A percentile compares a stretch with the other conserved stretches of the same genome.
phyloP scores from a whole-genome alignment of 2,113 vertebrate genomes.

The Grammomys dolichurus region DNA sequence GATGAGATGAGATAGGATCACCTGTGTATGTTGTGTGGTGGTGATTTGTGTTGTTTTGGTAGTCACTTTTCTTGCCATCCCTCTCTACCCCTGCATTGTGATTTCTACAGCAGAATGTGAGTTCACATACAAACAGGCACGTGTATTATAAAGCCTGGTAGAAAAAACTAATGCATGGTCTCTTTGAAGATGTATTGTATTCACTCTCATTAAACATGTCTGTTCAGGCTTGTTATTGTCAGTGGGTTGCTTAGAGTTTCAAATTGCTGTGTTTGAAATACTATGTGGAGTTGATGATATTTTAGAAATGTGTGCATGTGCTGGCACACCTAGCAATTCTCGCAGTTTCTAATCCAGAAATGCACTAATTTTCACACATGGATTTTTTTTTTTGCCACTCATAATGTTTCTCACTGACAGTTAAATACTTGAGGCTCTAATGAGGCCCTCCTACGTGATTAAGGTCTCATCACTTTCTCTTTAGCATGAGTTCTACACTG shows the following conservation, averaged over 20 bases:
- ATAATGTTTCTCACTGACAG: not conserved
- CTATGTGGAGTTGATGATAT: not conserved
- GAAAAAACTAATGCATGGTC: not conserved
- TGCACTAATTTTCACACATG: conserved; percentile 12
- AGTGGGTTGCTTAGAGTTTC: not conserved
- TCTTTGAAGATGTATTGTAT: not conserved
- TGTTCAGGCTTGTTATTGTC: not conserved
- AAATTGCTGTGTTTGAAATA: not conserved
- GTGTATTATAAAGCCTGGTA: conserved; percentile 49
- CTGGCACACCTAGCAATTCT: not conserved
- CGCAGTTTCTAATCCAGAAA: not conserved
- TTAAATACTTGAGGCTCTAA: conserved; percentile 45
- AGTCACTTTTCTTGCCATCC: conserved; percentile 23
- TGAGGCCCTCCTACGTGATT: conserved; percentile 48
- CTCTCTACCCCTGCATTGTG: not conserved
- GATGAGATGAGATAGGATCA: conserved; percentile 41
- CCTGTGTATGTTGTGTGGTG: not conserved
- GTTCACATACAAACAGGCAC: conserved; percentile 48
- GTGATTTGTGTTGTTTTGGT: not conserved
- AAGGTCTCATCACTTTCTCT: conserved; percentile 49
- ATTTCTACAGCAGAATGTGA: conserved; percentile 58
- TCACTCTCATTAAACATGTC: conserved; percentile 1
- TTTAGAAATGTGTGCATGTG: not conserved
- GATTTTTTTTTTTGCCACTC: conserved; percentile 5
- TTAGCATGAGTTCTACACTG: not conserved